A percentile compares a stretch with the other conserved stretches of the same genome.
Evolutionary conservation across 2,888 invertebrate genomes (phyloP).

Genomic region (Operophtera brumata): DNA sequence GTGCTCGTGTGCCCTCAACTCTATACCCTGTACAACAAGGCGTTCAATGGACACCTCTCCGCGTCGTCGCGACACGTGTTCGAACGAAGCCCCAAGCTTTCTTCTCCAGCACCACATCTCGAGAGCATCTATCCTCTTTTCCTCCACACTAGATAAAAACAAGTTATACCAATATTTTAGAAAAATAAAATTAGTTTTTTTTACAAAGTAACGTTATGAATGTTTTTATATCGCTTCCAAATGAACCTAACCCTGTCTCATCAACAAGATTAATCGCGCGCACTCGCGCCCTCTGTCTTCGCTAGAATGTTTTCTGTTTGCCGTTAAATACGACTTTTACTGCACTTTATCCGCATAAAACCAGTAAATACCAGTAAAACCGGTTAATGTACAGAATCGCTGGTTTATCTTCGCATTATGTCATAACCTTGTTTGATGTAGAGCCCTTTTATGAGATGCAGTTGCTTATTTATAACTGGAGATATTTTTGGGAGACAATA

Average conservation of each 20-base stretch:
- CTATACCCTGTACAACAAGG: too few relatives aligned
- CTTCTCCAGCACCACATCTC: too few relatives aligned
- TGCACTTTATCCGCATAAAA: constrained; percentile 28
- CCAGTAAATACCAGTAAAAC: constrained; percentile 23
- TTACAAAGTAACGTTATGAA: not conserved
- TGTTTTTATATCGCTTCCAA: not conserved
- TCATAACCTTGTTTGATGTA: constrained; percentile 31
- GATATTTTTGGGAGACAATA: not conserved
- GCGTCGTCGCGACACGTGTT: too few relatives aligned
- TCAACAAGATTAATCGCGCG: constrained; percentile 7
- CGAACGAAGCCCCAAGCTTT: too few relatives aligned
- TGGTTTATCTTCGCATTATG: constrained; percentile 25
- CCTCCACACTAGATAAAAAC: too few relatives aligned
- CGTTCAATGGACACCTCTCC: too few relatives aligned
- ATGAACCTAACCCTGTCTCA: not conserved
- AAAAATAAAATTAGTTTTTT: too few relatives aligned
- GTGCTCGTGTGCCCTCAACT: too few relatives aligned
- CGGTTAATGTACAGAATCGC: constrained; percentile 14
- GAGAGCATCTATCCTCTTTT: too few relatives aligned
- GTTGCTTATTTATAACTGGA: not conserved
- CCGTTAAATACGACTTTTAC: constrained; percentile 25
- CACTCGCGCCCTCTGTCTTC: constrained; percentile 10
- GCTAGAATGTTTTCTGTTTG: constrained; percentile 24
- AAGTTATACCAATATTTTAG: too few relatives aligned
- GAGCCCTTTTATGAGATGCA: not conserved